Conservation (phyloP, 2,888 invertebrate genomes). For the Trisateles emortualis region DNA sequence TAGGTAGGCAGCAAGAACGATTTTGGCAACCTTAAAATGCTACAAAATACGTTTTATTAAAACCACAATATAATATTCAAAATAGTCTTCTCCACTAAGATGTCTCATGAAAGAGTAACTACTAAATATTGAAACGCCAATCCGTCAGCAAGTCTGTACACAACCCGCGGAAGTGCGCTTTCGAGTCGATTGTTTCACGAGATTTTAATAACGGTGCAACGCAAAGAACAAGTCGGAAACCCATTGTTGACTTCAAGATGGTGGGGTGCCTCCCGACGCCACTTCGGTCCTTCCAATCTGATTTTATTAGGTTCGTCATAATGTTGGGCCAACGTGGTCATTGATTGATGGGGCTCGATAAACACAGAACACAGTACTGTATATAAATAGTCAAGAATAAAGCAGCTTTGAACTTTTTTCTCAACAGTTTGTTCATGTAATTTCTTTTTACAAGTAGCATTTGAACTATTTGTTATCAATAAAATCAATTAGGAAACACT, state of each 20-base stretch:
- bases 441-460: no score
- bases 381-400: no score
- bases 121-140: constrained; percentile 6
- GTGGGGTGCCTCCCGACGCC: constrained; percentile 54
- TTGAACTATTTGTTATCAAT: no score
- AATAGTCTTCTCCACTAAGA: background rate
- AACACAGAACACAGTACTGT: no score
- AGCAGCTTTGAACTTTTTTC: no score
- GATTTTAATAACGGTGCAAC: constrained; percentile 87
- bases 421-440: no score
- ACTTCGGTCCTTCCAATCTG: constrained; percentile 54
- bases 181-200: constrained; percentile 86
- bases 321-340: constrained; percentile 23
- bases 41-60: background rate
- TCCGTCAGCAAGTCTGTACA: constrained; percentile 66
- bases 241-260: constrained; percentile 83
- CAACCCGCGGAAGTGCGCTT: constrained; percentile 80
- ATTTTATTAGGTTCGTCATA: constrained; percentile 61
- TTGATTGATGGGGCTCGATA: constrained; percentile 16
- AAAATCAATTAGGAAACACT: no score
- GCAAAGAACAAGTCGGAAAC: constrained; percentile 80
- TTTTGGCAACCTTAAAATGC: no score
- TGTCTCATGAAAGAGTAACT: background rate
- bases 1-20: no score
- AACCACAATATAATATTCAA: background rate